A percentile compares a stretch with the other conserved stretches of the same genome.
phyloP scores from a whole-genome alignment of 2,113 vertebrate genomes.

The Rhombomys opimus region DNA sequence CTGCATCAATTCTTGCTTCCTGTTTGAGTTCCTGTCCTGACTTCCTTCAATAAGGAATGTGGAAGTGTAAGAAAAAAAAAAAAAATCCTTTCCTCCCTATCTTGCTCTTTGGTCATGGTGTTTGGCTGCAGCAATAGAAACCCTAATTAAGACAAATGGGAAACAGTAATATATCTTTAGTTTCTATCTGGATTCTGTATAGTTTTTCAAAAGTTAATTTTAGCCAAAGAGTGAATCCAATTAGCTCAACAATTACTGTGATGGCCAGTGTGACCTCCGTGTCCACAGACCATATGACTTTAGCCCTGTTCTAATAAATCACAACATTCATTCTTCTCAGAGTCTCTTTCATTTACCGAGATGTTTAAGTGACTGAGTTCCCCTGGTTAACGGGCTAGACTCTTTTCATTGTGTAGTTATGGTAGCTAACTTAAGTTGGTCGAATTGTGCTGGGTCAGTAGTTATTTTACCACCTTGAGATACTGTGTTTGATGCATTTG shows the following conservation, averaged over 20 bases:
- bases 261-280: neutral
- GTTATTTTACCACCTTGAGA: neutral
- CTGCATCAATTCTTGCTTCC: neutral
- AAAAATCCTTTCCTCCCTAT: neutral
- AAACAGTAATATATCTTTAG: neutral
- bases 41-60: neutral
- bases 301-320: slow-evolving; percentile 19
- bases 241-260: neutral
- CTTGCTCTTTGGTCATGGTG: neutral
- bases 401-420: slow-evolving; percentile 14
- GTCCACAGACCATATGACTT: neutral
- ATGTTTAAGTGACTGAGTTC: neutral
- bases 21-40: neutral
- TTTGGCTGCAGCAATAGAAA: neutral
- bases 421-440: neutral
- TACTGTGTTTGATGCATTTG: neutral
- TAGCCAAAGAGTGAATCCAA: neutral
- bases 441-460: neutral
- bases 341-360: neutral
- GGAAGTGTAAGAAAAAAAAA: neutral
- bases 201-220: slow-evolving; percentile 6
- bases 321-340: neutral
- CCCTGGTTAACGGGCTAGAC: neutral
- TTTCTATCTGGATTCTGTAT: neutral
- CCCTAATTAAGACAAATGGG: neutral